These are phyloP conservation scores for Euphysa ruthae DNA, from an alignment of 30 jellyfish, hydroid and myxozoan genomes.

Conservation along the genomic window DNA sequence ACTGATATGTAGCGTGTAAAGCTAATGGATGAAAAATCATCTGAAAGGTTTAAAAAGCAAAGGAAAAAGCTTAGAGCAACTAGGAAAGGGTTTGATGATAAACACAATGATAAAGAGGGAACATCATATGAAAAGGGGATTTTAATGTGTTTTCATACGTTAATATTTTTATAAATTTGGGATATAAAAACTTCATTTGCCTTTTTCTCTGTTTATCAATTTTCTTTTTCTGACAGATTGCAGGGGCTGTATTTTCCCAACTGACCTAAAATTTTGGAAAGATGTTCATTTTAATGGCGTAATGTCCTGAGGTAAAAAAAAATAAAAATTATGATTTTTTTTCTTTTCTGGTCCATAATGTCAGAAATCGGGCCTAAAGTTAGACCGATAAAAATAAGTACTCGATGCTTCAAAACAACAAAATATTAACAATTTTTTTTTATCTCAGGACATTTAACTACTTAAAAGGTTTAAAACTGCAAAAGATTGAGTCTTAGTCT, in stretches of 20 bases:
- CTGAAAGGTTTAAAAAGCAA: background rate
- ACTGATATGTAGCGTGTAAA: too few relatives aligned
- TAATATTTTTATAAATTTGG: background rate
- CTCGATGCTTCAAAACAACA: too few relatives aligned
- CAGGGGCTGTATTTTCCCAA: slow-evolving; percentile 1
- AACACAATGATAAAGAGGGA: background rate
- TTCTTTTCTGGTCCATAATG: background rate
- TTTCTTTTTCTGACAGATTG: background rate
- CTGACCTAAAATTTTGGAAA: background rate
- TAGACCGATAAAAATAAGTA: background rate
- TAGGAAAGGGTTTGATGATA: background rate
- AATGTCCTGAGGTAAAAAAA: background rate
- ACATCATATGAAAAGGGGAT: background rate
- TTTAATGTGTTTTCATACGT: background rate
- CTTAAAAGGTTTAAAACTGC: background rate
- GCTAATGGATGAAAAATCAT: too few relatives aligned
- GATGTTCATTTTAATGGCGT: background rate
- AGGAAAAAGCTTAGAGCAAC: too few relatives aligned
- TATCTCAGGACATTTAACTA: background rate
- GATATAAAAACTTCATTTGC: too few relatives aligned
- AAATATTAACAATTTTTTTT: background rate
- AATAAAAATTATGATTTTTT: too few relatives aligned
- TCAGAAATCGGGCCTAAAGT: background rate
- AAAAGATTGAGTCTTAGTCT: background rate
- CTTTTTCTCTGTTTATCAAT: too few relatives aligned